phyloP scores from a whole-genome alignment of 2,888 invertebrate species.

The Automeris io region DNA sequence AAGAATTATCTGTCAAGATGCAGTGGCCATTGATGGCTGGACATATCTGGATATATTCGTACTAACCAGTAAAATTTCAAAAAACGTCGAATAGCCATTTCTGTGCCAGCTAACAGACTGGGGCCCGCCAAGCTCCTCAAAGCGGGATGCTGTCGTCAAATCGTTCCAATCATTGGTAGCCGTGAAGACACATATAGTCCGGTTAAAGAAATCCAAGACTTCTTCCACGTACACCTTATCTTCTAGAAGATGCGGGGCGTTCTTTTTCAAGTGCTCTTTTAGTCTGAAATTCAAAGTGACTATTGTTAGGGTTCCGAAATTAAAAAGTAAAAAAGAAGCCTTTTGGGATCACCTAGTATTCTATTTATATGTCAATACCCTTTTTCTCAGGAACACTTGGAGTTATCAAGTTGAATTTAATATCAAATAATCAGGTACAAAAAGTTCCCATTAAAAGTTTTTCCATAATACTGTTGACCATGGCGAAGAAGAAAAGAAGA shows the following conservation, averaged over 20 bases:
- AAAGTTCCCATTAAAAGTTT: too few relatives aligned
- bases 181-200: slow-evolving; percentile 35
- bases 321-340: too few relatives aligned
- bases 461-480: too few relatives aligned
- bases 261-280: slow-evolving; percentile 5
- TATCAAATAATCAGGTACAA: too few relatives aligned
- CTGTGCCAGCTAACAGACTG: slow-evolving; percentile 44
- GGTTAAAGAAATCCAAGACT: slow-evolving; percentile 32
- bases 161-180: slow-evolving; percentile 45
- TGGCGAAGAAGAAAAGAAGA: too few relatives aligned
- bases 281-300: slow-evolving; percentile 12
- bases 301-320: too few relatives aligned
- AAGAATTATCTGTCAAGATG: too few relatives aligned
- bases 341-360: background rate
- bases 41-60: slow-evolving; percentile 25
- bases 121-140: slow-evolving; percentile 32
- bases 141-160: slow-evolving; percentile 28
- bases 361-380: background rate
- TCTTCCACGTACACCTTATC: slow-evolving; percentile 34
- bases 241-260: slow-evolving; percentile 23
- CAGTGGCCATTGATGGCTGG: too few relatives aligned
- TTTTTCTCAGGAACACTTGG: background rate
- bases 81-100: slow-evolving; percentile 41
- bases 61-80: slow-evolving; percentile 36
- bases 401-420: background rate